Evolutionary conservation across 2,888 invertebrate genomes (phyloP).

Genomic region (Allacma fusca): DNA sequence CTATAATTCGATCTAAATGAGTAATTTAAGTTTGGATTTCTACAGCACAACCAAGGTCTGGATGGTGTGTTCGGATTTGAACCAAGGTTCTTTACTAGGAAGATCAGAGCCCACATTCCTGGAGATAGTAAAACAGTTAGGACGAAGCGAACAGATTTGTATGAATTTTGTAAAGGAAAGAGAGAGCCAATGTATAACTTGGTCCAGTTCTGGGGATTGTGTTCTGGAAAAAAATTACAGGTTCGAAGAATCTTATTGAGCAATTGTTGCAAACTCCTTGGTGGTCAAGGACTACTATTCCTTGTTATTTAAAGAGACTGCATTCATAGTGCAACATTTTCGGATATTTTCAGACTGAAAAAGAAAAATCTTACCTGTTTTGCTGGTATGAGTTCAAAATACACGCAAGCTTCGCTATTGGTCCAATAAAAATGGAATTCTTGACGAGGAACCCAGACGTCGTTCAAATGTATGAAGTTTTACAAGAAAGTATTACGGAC

Average conservation of each 20-base stretch:
- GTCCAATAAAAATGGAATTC: slow-evolving; percentile 53
- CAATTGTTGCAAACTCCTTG: too few relatives aligned
- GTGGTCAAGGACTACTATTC: not conserved
- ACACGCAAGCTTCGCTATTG: slow-evolving; percentile 41
- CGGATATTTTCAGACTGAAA: slow-evolving; percentile 13
- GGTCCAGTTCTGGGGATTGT: not conserved
- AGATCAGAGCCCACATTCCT: not conserved
- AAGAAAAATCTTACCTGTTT: slow-evolving; percentile 36
- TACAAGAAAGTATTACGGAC: not conserved
- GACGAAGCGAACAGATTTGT: not conserved
- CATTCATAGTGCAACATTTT: too few relatives aligned
- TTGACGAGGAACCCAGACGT: slow-evolving; percentile 49
- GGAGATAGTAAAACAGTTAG: not conserved
- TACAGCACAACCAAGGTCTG: too few relatives aligned
- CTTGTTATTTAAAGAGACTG: too few relatives aligned
- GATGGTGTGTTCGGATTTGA: too few relatives aligned
- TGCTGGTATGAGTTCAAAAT: slow-evolving; percentile 48
- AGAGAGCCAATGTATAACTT: not conserved
- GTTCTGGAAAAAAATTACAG: not conserved
- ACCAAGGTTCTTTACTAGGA: not conserved
- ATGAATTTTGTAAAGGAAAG: not conserved
- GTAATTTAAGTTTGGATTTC: too few relatives aligned
- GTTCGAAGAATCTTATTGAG: too few relatives aligned
- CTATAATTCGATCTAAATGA: too few relatives aligned
- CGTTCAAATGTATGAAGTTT: slow-evolving; percentile 52